Conservation (phyloP, 2,797 vertebrate genomes). For the Urophycis tenuis region DNA sequence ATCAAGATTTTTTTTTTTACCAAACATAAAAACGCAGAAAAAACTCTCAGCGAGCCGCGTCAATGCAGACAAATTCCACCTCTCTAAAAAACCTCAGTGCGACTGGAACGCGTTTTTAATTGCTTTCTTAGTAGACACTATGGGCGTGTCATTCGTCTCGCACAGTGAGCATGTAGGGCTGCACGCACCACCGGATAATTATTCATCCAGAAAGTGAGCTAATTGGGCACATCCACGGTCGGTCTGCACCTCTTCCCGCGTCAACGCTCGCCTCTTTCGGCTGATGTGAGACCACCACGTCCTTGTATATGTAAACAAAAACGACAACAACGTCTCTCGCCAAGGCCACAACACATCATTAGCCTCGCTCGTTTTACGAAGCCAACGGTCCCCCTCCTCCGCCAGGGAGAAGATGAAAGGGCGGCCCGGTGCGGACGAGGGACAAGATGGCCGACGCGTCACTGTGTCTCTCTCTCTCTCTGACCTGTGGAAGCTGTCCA, state of each 20-base stretch:
- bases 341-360: constrained; percentile 24
- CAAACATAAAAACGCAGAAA: not conserved
- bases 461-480: constrained; percentile 14
- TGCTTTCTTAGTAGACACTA: not conserved
- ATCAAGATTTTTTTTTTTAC: not conserved
- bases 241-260: not conserved
- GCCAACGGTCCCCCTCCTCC: constrained; percentile 25
- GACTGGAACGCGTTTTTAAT: not conserved
- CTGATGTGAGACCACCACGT: not conserved
- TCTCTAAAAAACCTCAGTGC: not conserved
- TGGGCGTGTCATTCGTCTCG: not conserved
- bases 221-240: not conserved
- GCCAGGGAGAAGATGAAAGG: constrained; percentile 22
- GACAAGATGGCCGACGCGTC: not conserved
- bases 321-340: constrained; percentile 11
- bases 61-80: not conserved
- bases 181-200: not conserved
- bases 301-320: too few species aligned
- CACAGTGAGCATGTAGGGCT: not conserved
- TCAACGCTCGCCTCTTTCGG: not conserved
- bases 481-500: constrained; percentile 85
- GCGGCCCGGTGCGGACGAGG: not conserved
- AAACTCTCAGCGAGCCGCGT: not conserved
- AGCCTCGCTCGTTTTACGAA: constrained; percentile 23
- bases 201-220: not conserved